phyloP scores from a whole-genome alignment of 2,797 vertebrate genomes.

The Spondyliosoma cantharus region DNA sequence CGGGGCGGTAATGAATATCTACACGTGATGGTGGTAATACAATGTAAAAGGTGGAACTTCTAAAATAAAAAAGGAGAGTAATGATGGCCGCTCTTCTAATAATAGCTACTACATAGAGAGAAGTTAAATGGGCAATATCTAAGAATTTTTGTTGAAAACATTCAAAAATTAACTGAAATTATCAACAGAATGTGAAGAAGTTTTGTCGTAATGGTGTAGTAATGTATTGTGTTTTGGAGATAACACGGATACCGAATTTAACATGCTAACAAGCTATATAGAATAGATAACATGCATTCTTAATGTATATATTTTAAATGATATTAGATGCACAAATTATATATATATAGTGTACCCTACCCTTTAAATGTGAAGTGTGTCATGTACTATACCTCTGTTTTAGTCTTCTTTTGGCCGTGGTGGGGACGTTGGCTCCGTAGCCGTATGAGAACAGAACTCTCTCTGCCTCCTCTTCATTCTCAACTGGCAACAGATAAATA shows the following conservation, averaged over 20 bases:
- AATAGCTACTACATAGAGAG: too few relatives aligned
- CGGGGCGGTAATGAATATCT: not conserved
- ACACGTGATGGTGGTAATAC: not conserved
- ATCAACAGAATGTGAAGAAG: too few relatives aligned
- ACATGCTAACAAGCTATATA: too few relatives aligned
- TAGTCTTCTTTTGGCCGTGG: constrained; percentile 93
- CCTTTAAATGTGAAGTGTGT: not conserved
- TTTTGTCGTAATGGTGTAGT: too few relatives aligned
- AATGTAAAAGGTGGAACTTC: not conserved
- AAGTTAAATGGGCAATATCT: too few relatives aligned
- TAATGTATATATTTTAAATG: too few relatives aligned
- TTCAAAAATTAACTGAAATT: too few relatives aligned
- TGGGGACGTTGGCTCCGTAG: constrained; percentile 97
- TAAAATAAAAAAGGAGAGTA: not conserved
- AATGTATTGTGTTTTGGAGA: too few relatives aligned
- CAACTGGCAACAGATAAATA: constrained; percentile 84
- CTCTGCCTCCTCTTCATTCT: constrained; percentile 95
- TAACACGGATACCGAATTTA: too few relatives aligned
- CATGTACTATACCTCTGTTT: constrained; percentile 90
- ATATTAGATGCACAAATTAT: too few relatives aligned
- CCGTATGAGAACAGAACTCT: constrained; percentile 96
- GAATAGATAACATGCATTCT: too few relatives aligned
- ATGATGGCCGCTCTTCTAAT: not conserved
- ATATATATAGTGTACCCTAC: not conserved
- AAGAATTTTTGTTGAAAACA: too few relatives aligned